Base-by-base conservation (phyloP, 2,888 invertebrate genomes). In the Autographa gamma region DNA sequence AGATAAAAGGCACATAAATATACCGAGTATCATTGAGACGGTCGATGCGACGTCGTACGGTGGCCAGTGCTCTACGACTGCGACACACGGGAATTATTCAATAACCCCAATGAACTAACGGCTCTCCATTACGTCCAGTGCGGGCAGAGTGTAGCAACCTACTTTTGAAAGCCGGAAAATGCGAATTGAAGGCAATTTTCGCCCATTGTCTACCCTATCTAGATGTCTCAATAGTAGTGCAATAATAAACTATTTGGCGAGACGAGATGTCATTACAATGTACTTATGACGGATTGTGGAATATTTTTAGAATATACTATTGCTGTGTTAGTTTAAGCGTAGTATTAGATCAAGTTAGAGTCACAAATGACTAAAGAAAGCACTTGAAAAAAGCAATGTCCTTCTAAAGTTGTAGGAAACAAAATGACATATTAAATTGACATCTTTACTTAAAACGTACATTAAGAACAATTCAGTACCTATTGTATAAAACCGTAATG, bases 181-280 rank as follows among this genome's bases (percentile, higher is more conserved):
- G 91, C 92, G 93, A 95, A 95, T 95, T 95, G 93, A 94, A 93
- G 90, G 90, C 92, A 95, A 95, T 95, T 94, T 93, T 93, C 89
- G 88, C 88, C 88, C 86, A 88, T 90, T 89, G 90, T 89, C 91
- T 90, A 89, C 90, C 90, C 91, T 89, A 89, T 85, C 85, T 88
- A 84, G 85, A 76, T 83, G 76, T 81, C 75, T 77, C 56, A 76
- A 61, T 73, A 71, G 64, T 68, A 71, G 68, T 76, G 75, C 80
- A 84, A 83, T 80, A 80, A 80, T 82, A 81, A 73, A 66, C 61
- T 32, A 71, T 80, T 82, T 72, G 74, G 63, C 62, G 67, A 71
- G 73, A 54, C 63, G 61, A 74, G 48, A 48, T 48, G 48, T 48
- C 66, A 68, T 66, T 63, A 64, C 54, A 61, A 25, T 43, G 63